Conservation (phyloP, 2,888 invertebrate species). For the Apodemia hepburni region DNA sequence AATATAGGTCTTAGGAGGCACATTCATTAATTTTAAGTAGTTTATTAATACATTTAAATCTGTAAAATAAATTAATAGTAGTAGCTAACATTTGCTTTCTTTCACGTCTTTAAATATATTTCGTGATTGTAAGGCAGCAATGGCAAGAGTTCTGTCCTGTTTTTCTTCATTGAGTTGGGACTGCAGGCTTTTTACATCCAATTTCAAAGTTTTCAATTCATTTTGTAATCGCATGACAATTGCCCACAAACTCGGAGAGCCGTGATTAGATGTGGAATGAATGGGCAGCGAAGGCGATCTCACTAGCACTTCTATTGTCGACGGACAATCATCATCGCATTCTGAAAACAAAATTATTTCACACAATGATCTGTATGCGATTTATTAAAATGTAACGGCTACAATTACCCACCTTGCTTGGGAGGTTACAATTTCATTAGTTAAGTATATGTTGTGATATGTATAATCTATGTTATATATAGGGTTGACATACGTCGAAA, state of each 20-base stretch:
- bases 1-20: background rate
- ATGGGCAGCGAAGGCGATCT: conserved; percentile 72
- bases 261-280: conserved; percentile 54
- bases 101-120: conserved; percentile 65
- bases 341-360: conserved; percentile 58
- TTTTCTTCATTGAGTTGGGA: conserved; percentile 85
- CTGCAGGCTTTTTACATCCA: conserved; percentile 79
- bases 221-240: conserved; percentile 88
- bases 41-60: conserved; percentile 1
- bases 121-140: conserved; percentile 62
- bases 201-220: conserved; percentile 84
- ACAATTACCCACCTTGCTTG: conserved; percentile 31
- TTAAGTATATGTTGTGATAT: background rate
- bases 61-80: conserved; percentile 10
- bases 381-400: conserved; percentile 32
- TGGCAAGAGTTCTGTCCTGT: conserved; percentile 70
- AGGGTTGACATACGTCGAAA: background rate
- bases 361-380: conserved; percentile 23
- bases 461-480: background rate
- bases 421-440: background rate
- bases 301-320: conserved; percentile 63
- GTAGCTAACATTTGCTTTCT: conserved; percentile 65
- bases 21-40: background rate
- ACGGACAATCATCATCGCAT: conserved; percentile 66
- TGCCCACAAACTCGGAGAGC: conserved; percentile 85